Conservation (phyloP, 2,113 vertebrate species). For the Ophiodon elongatus region DNA sequence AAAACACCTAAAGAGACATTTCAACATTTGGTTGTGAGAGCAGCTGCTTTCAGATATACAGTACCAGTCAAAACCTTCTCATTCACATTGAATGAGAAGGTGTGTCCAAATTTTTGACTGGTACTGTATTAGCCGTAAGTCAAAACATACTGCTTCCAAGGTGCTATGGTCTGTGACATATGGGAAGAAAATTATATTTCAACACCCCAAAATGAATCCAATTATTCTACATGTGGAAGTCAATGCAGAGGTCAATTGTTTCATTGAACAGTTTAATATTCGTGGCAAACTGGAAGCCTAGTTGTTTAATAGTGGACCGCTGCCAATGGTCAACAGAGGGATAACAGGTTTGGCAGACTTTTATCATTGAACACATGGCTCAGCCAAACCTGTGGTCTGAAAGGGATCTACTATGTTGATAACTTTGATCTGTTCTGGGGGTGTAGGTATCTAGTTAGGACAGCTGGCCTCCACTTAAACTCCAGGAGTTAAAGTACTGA, state of each 20-base stretch:
- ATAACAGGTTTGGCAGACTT: conserved; percentile 1
- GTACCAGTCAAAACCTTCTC: no score
- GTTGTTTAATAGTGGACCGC: neutral
- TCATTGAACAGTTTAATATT: neutral
- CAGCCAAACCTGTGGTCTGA: neutral
- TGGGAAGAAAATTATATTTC: neutral
- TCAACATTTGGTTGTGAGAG: neutral
- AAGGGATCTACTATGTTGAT: neutral
- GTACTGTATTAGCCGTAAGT: no score
- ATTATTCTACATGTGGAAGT: neutral
- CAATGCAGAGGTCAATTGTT: neutral
- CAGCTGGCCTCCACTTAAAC: neutral
- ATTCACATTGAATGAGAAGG: no score
- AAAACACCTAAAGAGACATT: neutral
- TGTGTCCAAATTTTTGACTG: no score
- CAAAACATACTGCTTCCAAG: neutral
- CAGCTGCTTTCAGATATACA: neutral
- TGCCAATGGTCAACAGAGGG: neutral
- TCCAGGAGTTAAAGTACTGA: neutral
- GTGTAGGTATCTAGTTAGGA: neutral
- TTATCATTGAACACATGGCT: neutral
- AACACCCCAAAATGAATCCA: neutral
- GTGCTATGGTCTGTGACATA: neutral
- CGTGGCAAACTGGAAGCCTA: neutral
- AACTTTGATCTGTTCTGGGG: neutral